Percentiles rank a stretch among this genome's conserved stretches.
phyloP scores from a whole-genome alignment of 2,113 vertebrate species.

The Scytalopus superciliaris region DNA sequence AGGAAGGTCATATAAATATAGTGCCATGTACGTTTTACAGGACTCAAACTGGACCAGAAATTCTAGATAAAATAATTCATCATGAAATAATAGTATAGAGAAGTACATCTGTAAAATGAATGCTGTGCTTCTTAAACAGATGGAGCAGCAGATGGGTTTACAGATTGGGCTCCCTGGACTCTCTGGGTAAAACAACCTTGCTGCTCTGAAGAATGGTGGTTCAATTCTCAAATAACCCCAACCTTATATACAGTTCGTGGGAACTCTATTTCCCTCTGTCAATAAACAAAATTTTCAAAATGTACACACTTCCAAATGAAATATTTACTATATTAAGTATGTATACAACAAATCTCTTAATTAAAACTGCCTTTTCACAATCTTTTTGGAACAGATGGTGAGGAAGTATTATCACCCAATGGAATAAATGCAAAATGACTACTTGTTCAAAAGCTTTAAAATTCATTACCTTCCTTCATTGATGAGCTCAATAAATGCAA shows the following conservation, averaged over 20 bases:
- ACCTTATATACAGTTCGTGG: neutral
- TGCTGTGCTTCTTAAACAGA: constrained; percentile 75
- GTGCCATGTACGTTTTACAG: constrained; percentile 33
- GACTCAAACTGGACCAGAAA: constrained; percentile 49
- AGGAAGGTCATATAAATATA: neutral
- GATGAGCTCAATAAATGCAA: constrained; percentile 98
- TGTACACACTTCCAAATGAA: constrained; percentile 27
- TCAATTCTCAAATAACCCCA: constrained; percentile 52
- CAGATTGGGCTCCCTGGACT: constrained; percentile 76
- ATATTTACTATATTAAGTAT: neutral
- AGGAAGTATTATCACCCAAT: constrained; percentile 41
- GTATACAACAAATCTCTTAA: constrained; percentile 11
- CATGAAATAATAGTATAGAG: constrained; percentile 46
- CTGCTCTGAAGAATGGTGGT: constrained; percentile 47
- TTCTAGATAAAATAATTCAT: constrained; percentile 66
- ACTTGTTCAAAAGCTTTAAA: constrained; percentile 60
- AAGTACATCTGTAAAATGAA: constrained; percentile 42
- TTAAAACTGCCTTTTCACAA: constrained; percentile 19
- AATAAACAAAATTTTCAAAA: neutral
- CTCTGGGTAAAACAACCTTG: constrained; percentile 67
- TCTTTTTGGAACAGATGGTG: constrained; percentile 65
- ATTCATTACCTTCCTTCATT: constrained; percentile 96
- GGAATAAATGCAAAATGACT: constrained; percentile 57
- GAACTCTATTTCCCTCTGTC: neutral
- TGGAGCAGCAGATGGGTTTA: constrained; percentile 90